A percentile compares a stretch with the other conserved stretches of the same genome.
Evolutionary conservation across 2,888 invertebrate species (phyloP).

Genomic region (Tortrix viridana): DNA sequence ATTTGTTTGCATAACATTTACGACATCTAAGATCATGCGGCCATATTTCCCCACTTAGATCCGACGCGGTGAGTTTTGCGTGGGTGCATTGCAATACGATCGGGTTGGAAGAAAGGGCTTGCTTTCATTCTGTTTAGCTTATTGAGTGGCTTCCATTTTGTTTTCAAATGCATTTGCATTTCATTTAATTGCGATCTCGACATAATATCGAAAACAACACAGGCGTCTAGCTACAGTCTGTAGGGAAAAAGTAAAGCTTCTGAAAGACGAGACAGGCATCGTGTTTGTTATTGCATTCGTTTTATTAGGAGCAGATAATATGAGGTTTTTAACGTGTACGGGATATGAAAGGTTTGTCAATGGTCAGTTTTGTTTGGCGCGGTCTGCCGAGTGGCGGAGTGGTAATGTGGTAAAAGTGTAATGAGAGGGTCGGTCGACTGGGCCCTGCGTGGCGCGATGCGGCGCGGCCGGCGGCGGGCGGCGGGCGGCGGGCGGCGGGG

Average conservation of each 20-base stretch:
- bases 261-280: slow-evolving; percentile 31
- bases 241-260: slow-evolving; percentile 32
- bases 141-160: no score
- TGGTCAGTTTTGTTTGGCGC: slow-evolving; percentile 43
- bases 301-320: slow-evolving; percentile 33
- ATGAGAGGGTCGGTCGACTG: slow-evolving; percentile 65
- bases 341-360: slow-evolving; percentile 29
- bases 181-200: no score
- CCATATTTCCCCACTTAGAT: no score
- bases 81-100: no score
- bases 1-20: slow-evolving; percentile 1
- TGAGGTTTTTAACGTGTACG: slow-evolving; percentile 34
- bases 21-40: no score
- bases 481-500: slow-evolving; percentile 65
- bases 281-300: slow-evolving; percentile 36
- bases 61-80: no score
- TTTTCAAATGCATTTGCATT: no score
- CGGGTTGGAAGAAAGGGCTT: no score
- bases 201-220: no score
- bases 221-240: neutral
- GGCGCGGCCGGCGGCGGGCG: slow-evolving; percentile 59
- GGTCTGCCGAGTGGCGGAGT: slow-evolving; percentile 47
- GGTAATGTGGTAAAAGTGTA: slow-evolving; percentile 69
- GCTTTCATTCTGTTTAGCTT: neutral
- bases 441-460: slow-evolving; percentile 64